Evolutionary conservation across 1,140 invertebrate species (phyloP).

Genomic region (Leucophenga varia): DNA sequence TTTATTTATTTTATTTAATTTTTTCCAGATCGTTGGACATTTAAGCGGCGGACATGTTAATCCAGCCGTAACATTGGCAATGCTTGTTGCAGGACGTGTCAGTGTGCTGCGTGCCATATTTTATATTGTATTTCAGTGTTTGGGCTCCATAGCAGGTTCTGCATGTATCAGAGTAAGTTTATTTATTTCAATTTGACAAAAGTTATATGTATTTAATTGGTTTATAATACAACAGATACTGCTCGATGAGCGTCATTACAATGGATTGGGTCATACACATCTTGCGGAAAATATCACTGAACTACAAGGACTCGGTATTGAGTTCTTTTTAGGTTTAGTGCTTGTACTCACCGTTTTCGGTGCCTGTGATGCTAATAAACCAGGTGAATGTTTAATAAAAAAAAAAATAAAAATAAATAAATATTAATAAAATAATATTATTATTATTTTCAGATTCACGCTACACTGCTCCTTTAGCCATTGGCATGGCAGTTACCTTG

Average conservation of each 20-base stretch:
- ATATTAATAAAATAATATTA: background rate
- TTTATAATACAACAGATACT: constrained; percentile 58
- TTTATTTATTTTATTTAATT: background rate
- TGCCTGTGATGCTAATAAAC: constrained; percentile 73
- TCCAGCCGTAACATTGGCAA: constrained; percentile 82
- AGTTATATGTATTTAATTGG: background rate
- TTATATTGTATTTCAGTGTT: constrained; percentile 81
- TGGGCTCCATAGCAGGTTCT: constrained; percentile 83
- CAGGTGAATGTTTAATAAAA: constrained; percentile 19
- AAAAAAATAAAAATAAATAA: background rate
- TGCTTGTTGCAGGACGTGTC: constrained; percentile 78
- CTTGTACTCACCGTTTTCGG: constrained; percentile 87
- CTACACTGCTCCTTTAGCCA: constrained; percentile 81
- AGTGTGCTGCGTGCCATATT: constrained; percentile 73
- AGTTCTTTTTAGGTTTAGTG: constrained; percentile 87
- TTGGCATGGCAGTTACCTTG: constrained; percentile 83
- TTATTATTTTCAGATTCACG: constrained; percentile 59
- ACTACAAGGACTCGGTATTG: constrained; percentile 82
- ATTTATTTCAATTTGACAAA: no score
- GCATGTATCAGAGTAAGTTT: constrained; percentile 61
- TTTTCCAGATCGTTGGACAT: constrained; percentile 74
- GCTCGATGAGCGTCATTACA: constrained; percentile 63
- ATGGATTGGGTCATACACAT: constrained; percentile 65
- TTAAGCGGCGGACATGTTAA: constrained; percentile 90
- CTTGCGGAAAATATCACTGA: constrained; percentile 62